Base-by-base conservation (phyloP, 1,140 invertebrate species). In the Macrocentrus cingulum region DNA sequence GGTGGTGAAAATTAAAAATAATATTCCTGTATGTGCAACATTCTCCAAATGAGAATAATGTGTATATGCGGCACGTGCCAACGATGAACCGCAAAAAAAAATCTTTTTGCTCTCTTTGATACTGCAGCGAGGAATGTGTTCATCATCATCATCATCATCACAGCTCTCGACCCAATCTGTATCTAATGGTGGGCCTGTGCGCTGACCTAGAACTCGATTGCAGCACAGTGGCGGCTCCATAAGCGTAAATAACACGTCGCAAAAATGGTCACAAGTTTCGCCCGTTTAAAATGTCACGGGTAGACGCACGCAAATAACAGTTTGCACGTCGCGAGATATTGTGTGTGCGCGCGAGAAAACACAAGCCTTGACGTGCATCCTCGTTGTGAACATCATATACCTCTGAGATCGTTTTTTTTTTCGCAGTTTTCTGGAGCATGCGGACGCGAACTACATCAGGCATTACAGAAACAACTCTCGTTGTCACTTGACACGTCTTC, bases 351-450 rank as follows among this genome's bases (percentile, higher is more conserved):
- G 25, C 25, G 25, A 29, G 25, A 29, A 29, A 29, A 29, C 25
- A 29, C 25, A 29, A 29, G 25, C n/a, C 9, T 22, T 22, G 34
- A 49, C 16, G 18, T 29, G 22, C 15, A 11, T 49, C 13, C 34
- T 16, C 16, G 45, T 49, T 20, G 45, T 20, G 45, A 5, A 7
- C 15, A 22, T 29, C 20, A 22, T 29, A 29, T 22, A 46, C 44
- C 20, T 46, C 9, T 39, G 15, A 8, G 36, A 39, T 29, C 25
- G 25, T 9, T 4, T 4, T 29, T 29, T 9, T 29, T 29, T 42
- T 54, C 44, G n/a, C 36, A 49, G 54, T 61, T 62, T 59, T 62
- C 56, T 62, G 54, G 56, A 62, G 56, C 60, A 52, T 62, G 60
- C 55, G 60, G n/a, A n/a, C n/a, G n/a, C n/a, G n/a, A n/a, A n/a